phyloP scores from a whole-genome alignment of 2,113 vertebrate species.

The Synodontis membranacea region DNA sequence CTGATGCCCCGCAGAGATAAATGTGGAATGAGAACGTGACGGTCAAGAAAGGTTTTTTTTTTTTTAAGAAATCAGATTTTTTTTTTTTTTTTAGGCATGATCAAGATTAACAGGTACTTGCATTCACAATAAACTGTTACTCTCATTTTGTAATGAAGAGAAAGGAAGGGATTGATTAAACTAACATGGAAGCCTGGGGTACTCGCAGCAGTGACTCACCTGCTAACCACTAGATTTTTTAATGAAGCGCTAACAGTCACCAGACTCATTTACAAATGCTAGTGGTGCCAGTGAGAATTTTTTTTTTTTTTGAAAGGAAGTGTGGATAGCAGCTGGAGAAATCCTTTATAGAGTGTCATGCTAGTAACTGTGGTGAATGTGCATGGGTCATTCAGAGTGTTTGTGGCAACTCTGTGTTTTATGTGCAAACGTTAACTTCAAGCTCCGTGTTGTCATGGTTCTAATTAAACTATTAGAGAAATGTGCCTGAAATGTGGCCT shows the following conservation, averaged over 20 bases:
- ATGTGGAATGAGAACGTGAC: slow-evolving; percentile 6
- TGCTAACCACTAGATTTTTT: slow-evolving; percentile 43
- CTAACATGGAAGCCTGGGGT: slow-evolving; percentile 40
- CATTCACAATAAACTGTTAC: not conserved
- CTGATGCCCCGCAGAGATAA: slow-evolving; percentile 55
- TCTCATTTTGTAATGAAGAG: not conserved
- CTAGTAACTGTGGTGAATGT: slow-evolving; percentile 4
- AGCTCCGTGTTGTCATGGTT: not conserved
- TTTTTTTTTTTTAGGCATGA: not conserved
- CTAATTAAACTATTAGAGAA: not conserved
- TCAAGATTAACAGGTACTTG: not conserved
- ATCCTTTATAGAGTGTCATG: slow-evolving; percentile 23
- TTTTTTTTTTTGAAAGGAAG: not conserved
- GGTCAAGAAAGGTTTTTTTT: slow-evolving; percentile 1
- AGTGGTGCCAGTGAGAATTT: not conserved
- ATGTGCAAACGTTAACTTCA: not conserved
- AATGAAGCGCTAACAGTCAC: slow-evolving; percentile 35
- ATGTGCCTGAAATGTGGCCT: not conserved
- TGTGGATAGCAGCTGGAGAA: slow-evolving; percentile 23
- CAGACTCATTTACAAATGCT: slow-evolving; percentile 33
- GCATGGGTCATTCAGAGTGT: not conserved
- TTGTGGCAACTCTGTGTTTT: slow-evolving; percentile 3
- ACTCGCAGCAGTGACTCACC: slow-evolving; percentile 52
- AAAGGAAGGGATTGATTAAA: slow-evolving; percentile 43
- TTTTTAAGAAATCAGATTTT: not conserved